phyloP scores from a whole-genome alignment of 2,113 vertebrate species.

The Pheucticus melanocephalus region DNA sequence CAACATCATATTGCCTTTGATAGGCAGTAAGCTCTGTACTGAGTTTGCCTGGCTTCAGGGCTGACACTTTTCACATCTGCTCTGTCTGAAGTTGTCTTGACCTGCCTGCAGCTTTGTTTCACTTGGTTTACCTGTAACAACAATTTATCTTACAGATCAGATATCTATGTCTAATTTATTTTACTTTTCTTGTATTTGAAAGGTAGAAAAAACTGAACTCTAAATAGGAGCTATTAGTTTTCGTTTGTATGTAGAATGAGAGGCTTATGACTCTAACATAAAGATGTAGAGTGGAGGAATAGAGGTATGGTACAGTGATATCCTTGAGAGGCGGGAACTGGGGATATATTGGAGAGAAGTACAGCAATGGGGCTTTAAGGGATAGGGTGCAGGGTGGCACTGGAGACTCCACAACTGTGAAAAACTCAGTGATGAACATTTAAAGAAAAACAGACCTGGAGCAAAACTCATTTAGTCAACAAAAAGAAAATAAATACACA shows the following conservation, averaged over 20 bases:
- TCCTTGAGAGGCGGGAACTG: neutral
- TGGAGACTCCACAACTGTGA: neutral
- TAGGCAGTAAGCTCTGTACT: neutral
- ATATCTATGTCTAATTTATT: neutral
- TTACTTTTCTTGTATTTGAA: neutral
- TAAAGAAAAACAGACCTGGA: neutral
- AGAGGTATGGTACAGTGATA: neutral
- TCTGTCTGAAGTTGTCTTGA: neutral
- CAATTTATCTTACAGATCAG: neutral
- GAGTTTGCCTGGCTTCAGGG: neutral
- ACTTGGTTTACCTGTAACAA: neutral
- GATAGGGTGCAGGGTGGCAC: neutral
- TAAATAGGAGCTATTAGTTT: neutral
- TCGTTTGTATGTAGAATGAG: neutral
- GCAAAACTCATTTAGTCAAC: neutral
- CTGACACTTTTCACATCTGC: rapidly evolving
- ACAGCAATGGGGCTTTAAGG: neutral
- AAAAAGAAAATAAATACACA: neutral
- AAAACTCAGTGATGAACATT: neutral
- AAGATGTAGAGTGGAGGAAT: neutral
- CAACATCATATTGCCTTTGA: neutral
- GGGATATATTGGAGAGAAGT: rapidly evolving
- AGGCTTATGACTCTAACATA: neutral
- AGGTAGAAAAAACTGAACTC: neutral
- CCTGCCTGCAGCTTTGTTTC: neutral